A percentile compares a stretch with the other conserved stretches of the same genome.
Evolutionary conservation across 1,140 invertebrate species (phyloP).

Genomic region (Dysdera silvatica): DNA sequence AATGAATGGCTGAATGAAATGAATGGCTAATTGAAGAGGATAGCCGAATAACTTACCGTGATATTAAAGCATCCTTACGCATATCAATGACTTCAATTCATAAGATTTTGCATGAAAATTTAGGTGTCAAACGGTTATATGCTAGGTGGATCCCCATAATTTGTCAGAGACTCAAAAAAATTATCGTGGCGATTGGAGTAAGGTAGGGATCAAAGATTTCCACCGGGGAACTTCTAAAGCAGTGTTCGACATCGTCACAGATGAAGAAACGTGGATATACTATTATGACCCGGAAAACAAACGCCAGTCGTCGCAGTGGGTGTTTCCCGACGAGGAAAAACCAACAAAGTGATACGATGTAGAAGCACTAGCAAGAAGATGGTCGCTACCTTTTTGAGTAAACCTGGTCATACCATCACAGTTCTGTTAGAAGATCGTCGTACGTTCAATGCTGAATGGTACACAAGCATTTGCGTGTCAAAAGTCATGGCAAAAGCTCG

Average conservation of each 20-base stretch:
- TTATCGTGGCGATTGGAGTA: too few species aligned
- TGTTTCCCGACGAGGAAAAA: constrained; percentile 40
- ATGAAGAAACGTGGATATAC: constrained; percentile 27
- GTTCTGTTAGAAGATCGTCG: constrained; percentile 33
- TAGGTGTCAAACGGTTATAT: too few species aligned
- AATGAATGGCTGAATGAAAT: too few species aligned
- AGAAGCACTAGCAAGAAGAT: constrained; percentile 38
- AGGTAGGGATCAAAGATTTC: too few species aligned
- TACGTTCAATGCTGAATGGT: constrained; percentile 35
- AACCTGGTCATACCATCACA: constrained; percentile 23
- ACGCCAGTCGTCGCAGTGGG: constrained; percentile 30
- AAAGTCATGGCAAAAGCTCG: not conserved
- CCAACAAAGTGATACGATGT: constrained; percentile 37
- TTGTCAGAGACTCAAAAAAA: too few species aligned
- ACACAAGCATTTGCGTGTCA: constrained; percentile 28
- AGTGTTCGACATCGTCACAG: not conserved
- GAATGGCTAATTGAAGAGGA: too few species aligned
- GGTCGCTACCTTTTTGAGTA: constrained; percentile 17
- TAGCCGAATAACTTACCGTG: too few species aligned
- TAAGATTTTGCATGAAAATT: too few species aligned
- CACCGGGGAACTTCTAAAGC: constrained; percentile 30
- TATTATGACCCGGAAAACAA: constrained; percentile 27
- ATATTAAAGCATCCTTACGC: too few species aligned
- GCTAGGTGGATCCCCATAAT: too few species aligned
- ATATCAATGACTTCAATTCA: too few species aligned